Conservation (phyloP, 2,888 invertebrate genomes). For the Drosophila quinaria region DNA sequence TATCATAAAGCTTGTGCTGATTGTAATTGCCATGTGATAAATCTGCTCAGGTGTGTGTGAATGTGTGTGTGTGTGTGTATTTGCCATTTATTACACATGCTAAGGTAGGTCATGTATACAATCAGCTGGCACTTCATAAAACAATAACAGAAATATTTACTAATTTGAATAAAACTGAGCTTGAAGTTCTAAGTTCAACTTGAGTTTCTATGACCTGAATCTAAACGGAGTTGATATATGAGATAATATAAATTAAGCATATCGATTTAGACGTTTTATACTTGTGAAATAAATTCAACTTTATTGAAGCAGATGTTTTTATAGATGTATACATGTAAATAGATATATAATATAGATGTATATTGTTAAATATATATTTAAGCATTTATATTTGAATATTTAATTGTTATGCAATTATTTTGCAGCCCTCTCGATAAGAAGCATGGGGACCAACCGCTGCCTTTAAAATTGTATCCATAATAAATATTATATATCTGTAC, state of each 20-base stretch:
- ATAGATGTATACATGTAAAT: slow-evolving; percentile 11
- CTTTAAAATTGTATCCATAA: slow-evolving; percentile 14
- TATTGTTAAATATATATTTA: slow-evolving; percentile 12
- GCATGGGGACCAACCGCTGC: slow-evolving; percentile 56
- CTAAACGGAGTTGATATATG: neutral
- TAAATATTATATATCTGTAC: slow-evolving; percentile 1
- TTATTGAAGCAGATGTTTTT: slow-evolving; percentile 51
- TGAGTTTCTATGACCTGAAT: slow-evolving; percentile 5
- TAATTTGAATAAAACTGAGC: neutral
- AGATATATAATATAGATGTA: slow-evolving; percentile 11
- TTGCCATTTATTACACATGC: slow-evolving; percentile 50
- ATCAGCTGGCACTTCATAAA: slow-evolving; percentile 52
- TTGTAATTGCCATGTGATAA: slow-evolving; percentile 71
- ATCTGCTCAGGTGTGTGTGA: slow-evolving; percentile 55
- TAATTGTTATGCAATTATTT: slow-evolving; percentile 16
- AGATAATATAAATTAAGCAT: neutral
- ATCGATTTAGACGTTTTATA: neutral
- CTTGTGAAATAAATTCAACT: slow-evolving; percentile 34
- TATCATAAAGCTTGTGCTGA: slow-evolving; percentile 58
- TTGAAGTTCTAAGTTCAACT: slow-evolving; percentile 7
- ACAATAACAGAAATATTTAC: slow-evolving; percentile 15
- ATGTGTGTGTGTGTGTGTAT: neutral
- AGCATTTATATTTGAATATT: slow-evolving; percentile 18
- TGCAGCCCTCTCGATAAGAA: slow-evolving; percentile 30
- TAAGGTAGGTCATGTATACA: slow-evolving; percentile 78